Evolutionary conservation across 1,140 invertebrate species (phyloP).

Genomic region (Listronotus oregonensis): DNA sequence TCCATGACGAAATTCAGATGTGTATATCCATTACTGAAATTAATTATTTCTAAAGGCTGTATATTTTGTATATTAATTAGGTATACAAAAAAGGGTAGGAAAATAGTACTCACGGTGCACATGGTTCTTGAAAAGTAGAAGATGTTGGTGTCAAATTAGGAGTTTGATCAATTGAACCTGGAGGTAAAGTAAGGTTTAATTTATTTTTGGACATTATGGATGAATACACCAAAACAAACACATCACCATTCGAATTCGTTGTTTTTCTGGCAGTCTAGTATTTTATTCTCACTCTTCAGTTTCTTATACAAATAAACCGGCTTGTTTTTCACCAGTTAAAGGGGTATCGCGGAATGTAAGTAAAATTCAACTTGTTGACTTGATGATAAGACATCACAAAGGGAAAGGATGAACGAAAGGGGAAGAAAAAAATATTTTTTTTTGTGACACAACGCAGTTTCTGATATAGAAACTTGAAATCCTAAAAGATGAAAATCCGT

Average conservation of each 20-base stretch:
- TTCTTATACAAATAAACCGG: too few species aligned
- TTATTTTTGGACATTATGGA: constrained; percentile 87
- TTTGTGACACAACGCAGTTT: neutral
- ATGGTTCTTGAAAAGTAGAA: constrained; percentile 47
- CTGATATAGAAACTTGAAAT: neutral
- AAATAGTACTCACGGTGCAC: constrained; percentile 44
- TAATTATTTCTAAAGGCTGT: neutral
- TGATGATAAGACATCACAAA: neutral
- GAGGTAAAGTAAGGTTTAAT: constrained; percentile 87
- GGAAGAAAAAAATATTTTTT: neutral
- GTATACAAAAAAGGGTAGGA: neutral
- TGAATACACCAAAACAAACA: constrained; percentile 10
- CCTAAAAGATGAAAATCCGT: neutral
- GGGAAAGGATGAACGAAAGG: neutral
- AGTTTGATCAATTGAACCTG: constrained; percentile 79
- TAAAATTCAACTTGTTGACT: constrained; percentile 13
- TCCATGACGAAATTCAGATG: too few species aligned
- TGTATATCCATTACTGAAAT: too few species aligned
- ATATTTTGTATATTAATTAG: too few species aligned
- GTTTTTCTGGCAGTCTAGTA: neutral
- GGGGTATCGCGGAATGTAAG: neutral
- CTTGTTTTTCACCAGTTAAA: too few species aligned
- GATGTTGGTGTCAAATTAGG: constrained; percentile 71
- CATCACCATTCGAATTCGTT: constrained; percentile 4
- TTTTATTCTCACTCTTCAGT: too few species aligned